phyloP scores from a whole-genome alignment of 2,888 invertebrate genomes.

The Dryomyza anilis region DNA sequence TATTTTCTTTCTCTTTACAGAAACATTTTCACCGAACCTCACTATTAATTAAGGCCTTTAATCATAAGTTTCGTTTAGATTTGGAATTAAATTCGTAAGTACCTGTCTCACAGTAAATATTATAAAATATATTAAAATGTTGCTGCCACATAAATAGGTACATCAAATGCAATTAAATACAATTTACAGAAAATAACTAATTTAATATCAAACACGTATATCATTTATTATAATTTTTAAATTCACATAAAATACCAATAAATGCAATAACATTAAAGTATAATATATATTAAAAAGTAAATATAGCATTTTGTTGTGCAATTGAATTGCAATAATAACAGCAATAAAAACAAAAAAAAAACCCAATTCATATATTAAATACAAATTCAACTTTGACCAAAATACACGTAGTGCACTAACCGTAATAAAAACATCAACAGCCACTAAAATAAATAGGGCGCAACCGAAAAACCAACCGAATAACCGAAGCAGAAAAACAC shows the following conservation, averaged over 20 bases:
- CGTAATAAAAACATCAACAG: conserved; percentile 12
- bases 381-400: neutral
- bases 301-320: neutral
- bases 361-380: neutral
- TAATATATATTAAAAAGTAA: no score
- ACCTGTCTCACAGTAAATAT: conserved; percentile 36
- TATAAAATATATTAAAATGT: no score
- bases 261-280: no score
- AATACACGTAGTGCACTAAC: neutral
- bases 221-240: no score
- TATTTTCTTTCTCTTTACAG: conserved; percentile 64
- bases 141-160: no score
- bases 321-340: neutral
- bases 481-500: neutral
- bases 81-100: conserved; percentile 96
- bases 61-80: conserved; percentile 94
- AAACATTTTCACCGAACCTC: conserved; percentile 94
- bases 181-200: no score
- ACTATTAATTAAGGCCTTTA: conserved; percentile 95
- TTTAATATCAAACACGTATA: no score
- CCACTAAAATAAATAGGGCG: neutral
- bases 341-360: neutral
- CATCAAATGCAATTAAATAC: no score
- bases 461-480: neutral
- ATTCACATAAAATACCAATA: no score